Percentiles rank a stretch among this genome's conserved stretches.
phyloP scores from a whole-genome alignment of 2,113 vertebrate genomes.

The Cottus gobio region DNA sequence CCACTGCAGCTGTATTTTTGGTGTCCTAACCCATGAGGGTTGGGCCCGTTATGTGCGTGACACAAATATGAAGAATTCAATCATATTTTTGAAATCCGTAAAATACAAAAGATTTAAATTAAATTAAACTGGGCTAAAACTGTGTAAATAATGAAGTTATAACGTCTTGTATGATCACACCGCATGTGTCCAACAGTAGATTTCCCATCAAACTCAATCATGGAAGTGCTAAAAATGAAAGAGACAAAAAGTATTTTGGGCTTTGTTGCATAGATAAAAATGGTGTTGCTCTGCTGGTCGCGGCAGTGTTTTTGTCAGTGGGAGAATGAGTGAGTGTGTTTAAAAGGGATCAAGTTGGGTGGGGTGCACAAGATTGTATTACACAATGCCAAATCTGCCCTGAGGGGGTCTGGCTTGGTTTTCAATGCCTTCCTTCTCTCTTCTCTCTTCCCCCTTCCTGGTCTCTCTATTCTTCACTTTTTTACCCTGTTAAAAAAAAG shows the following conservation, averaged over 20 bases:
- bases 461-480: constrained; percentile 51
- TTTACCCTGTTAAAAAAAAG: constrained; percentile 34
- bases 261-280: constrained; percentile 20
- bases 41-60: not conserved
- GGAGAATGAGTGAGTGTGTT: constrained; percentile 50
- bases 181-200: not conserved
- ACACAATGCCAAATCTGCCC: constrained; percentile 75
- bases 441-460: constrained; percentile 56
- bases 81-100: not conserved
- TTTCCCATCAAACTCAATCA: not conserved
- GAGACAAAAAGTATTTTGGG: constrained; percentile 6
- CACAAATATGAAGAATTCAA: not conserved
- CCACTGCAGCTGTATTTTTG: no score
- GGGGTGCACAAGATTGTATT: constrained; percentile 74
- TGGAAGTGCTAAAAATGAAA: not conserved
- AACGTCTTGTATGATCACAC: not conserved
- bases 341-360: constrained; percentile 73
- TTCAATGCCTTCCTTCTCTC: constrained; percentile 58
- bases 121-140: no score
- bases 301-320: constrained; percentile 17
- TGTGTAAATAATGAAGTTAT: not conserved
- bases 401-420: constrained; percentile 67
- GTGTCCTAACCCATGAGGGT: no score
- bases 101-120: no score
- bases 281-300: constrained; percentile 42